Evolutionary conservation across 1,140 invertebrate genomes (phyloP).

Genomic region (Belonocnema kinseyi): DNA sequence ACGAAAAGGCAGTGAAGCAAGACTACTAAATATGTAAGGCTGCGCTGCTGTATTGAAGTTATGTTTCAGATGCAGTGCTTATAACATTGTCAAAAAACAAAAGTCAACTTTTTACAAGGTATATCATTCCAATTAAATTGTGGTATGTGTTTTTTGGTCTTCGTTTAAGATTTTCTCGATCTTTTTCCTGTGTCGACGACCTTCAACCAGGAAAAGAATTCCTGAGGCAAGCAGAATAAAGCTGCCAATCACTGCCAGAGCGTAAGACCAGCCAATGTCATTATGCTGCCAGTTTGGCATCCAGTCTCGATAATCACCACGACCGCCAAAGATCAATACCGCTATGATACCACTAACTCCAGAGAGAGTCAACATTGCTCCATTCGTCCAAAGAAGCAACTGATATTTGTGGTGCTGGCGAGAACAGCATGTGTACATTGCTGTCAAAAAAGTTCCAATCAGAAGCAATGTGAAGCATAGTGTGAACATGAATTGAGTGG

Average conservation of each 20-base stretch:
- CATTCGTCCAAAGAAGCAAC: constrained; percentile 83
- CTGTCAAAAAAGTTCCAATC: constrained; percentile 83
- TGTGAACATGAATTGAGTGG: constrained; percentile 95
- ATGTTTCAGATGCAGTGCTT: neutral
- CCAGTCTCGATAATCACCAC: constrained; percentile 94
- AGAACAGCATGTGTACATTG: constrained; percentile 85
- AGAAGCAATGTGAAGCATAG: constrained; percentile 87
- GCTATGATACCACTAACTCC: constrained; percentile 87
- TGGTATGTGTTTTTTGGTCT: constrained; percentile 68
- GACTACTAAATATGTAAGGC: too few relatives aligned
- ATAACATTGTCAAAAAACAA: neutral
- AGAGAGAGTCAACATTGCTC: constrained; percentile 81
- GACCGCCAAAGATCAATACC: constrained; percentile 88
- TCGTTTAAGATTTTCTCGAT: constrained; percentile 79
- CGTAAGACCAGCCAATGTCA: constrained; percentile 96
- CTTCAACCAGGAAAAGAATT: constrained; percentile 88
- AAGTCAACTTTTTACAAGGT: neutral
- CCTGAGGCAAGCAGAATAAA: constrained; percentile 84
- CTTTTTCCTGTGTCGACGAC: constrained; percentile 82
- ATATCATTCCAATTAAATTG: constrained; percentile 57
- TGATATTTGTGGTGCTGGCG: constrained; percentile 87
- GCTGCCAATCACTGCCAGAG: constrained; percentile 87
- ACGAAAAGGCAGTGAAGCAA: too few relatives aligned
- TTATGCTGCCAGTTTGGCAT: constrained; percentile 98
- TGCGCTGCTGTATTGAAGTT: too few relatives aligned